Evolutionary conservation across 2,113 vertebrate species (phyloP).

Genomic region (Candoia aspera): DNA sequence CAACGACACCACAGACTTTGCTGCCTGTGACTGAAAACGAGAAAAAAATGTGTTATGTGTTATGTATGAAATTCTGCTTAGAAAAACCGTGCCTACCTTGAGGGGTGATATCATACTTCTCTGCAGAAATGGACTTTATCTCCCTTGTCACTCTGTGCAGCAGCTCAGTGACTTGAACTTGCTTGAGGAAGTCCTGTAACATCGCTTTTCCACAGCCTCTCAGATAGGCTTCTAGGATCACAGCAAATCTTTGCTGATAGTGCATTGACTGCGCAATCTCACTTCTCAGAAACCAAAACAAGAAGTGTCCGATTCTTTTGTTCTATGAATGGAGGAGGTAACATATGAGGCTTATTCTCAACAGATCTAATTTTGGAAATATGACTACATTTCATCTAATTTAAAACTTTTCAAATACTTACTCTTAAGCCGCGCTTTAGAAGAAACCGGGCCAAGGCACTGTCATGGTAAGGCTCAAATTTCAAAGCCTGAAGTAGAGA

Average conservation of each 20-base stretch:
- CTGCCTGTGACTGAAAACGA: background rate
- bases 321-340: slow-evolving; percentile 75
- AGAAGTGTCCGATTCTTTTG: slow-evolving; percentile 95
- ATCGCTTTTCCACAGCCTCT: slow-evolving; percentile 92
- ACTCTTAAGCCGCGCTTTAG: slow-evolving; percentile 92
- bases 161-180: slow-evolving; percentile 91
- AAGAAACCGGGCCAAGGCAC: slow-evolving; percentile 91
- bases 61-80: background rate
- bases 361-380: slow-evolving; percentile 9
- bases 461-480: slow-evolving; percentile 98
- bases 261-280: slow-evolving; percentile 99
- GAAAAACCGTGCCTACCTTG: slow-evolving; percentile 80
- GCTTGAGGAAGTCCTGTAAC: slow-evolving; percentile 90
- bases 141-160: slow-evolving; percentile 94
- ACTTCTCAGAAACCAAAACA: slow-evolving; percentile 98
- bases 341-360: background rate
- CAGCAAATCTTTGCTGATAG: slow-evolving; percentile 94
- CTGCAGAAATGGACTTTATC: slow-evolving; percentile 90
- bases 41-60: background rate
- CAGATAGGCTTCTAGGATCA: slow-evolving; percentile 94
- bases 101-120: slow-evolving; percentile 92
- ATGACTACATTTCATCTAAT: background rate
- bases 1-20: background rate
- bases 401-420: slow-evolving; percentile 62
- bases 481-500: slow-evolving; percentile 87